Base-by-base conservation (phyloP, 1,140 invertebrate species). In the Drosophila littoralis region DNA sequence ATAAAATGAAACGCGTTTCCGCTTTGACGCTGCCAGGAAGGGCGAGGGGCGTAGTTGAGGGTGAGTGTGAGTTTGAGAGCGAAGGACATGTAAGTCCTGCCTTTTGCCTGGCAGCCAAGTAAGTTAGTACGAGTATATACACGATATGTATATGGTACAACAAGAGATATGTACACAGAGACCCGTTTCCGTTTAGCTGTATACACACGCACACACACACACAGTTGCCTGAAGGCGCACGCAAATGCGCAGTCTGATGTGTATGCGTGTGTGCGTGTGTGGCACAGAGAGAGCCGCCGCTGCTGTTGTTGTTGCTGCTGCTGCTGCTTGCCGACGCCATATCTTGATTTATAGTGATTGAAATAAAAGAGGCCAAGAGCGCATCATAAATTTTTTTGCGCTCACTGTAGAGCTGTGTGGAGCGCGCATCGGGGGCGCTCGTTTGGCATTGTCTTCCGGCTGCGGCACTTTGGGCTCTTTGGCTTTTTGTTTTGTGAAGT, bases 271-370 rank as follows among this genome's bases (percentile, higher is more conserved):
- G 55, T 58, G 67, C 55, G 28, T 58, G 40, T 52, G 61, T 33
- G 60, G 35, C 10, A 28, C n/a, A 45, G 63, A 50, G 52, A 45
- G 57, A 36, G 32, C 22, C 32, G 13, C 28, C 13, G 45, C 33
- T 54, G 65, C 42, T 50, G 65, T 46, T 40, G 55, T 38, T 75
- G 38, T 43, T 66, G 65, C 28, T 66, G 68, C 42, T 58, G 55
- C 66, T 65, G 64, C 52, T 66, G 51, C 60, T 74, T 71, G 68
- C 65, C 75, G 69, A 54, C 82, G 79, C 81, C 84, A 83, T 86
- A 90, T 88, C 81, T 82, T 90, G 86, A 90, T 90, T 90, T 86
- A 90, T 90, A 86, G 86, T 90, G 81, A 89, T 89, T 89, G 84
- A 89, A 89, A 89, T 89, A 89, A 89, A 89, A 89, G 84, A 89